Evolutionary conservation across 1,140 invertebrate species (phyloP).

Genomic region (Penaeus vannamei): DNA sequence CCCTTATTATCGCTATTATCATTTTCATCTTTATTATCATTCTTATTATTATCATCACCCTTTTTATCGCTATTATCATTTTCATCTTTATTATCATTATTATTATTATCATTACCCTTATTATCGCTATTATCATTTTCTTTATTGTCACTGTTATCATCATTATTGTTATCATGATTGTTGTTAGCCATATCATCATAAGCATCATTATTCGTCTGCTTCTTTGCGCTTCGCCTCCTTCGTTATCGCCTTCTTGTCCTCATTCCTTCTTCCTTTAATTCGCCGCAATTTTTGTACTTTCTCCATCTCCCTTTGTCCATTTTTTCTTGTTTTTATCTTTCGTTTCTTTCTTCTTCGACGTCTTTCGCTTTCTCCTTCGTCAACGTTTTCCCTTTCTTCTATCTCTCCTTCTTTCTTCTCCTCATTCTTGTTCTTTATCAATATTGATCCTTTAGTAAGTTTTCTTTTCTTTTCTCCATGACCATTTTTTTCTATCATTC

Average conservation of each 20-base stretch:
- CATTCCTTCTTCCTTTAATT: neutral
- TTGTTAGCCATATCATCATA: no score
- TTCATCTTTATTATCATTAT: no score
- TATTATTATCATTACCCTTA: no score
- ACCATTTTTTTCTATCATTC: no score
- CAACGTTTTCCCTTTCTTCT: neutral
- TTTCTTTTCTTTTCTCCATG: slow-evolving; percentile 13
- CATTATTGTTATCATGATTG: no score
- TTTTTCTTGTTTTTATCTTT: neutral
- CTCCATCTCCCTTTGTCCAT: neutral
- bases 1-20: no score
- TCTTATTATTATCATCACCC: no score
- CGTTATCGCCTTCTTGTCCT: neutral
- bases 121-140: no score
- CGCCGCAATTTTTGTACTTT: neutral
- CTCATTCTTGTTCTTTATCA: neutral
- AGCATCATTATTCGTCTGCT: neutral
- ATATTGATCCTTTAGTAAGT: neutral
- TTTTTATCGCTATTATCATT: no score
- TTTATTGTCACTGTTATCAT: no score
- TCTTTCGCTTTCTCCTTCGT: neutral
- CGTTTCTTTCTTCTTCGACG: neutral
- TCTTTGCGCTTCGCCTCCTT: neutral
- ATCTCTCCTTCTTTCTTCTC: no score
- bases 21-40: no score